Conservation (phyloP, 2,888 invertebrate species). For the Cantharis rufa region DNA sequence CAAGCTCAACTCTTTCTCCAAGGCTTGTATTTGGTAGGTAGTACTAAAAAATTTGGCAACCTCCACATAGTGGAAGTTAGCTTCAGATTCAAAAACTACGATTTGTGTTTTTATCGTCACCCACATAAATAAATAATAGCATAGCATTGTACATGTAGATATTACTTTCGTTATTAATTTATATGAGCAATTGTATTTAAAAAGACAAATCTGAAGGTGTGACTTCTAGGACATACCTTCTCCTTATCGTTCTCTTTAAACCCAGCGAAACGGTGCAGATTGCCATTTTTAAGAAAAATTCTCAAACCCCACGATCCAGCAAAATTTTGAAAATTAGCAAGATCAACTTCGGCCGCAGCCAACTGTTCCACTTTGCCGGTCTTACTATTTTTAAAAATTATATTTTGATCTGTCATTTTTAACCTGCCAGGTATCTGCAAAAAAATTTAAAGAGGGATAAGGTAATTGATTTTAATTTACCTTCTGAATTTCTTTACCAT, state of each 20-base stretch:
- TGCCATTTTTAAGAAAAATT: slow-evolving; percentile 87
- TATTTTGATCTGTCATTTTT: slow-evolving; percentile 87
- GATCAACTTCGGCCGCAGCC: slow-evolving; percentile 80
- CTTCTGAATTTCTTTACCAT: no score
- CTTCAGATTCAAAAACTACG: neutral
- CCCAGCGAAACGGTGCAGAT: slow-evolving; percentile 88
- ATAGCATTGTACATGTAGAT: no score
- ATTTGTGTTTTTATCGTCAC: neutral
- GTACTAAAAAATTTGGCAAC: slow-evolving; percentile 85
- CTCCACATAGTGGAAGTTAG: neutral
- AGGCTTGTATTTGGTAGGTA: slow-evolving; percentile 82
- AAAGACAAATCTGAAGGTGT: neutral
- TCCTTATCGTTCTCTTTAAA: slow-evolving; percentile 95
- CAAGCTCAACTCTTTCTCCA: slow-evolving; percentile 89
- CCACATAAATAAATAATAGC: neutral
- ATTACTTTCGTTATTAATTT: neutral
- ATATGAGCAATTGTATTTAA: neutral
- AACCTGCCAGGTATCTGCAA: slow-evolving; percentile 86
- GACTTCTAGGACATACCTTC: slow-evolving; percentile 56
- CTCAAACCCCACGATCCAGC: slow-evolving; percentile 89
- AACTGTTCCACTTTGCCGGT: slow-evolving; percentile 97
- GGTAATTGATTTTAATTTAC: no score
- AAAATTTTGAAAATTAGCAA: slow-evolving; percentile 90
- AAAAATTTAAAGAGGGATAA: slow-evolving; percentile 6
- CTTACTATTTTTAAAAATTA: slow-evolving; percentile 93